Conservation (phyloP, 2,797 vertebrate species). For the Pangasius krempfi region DNA sequence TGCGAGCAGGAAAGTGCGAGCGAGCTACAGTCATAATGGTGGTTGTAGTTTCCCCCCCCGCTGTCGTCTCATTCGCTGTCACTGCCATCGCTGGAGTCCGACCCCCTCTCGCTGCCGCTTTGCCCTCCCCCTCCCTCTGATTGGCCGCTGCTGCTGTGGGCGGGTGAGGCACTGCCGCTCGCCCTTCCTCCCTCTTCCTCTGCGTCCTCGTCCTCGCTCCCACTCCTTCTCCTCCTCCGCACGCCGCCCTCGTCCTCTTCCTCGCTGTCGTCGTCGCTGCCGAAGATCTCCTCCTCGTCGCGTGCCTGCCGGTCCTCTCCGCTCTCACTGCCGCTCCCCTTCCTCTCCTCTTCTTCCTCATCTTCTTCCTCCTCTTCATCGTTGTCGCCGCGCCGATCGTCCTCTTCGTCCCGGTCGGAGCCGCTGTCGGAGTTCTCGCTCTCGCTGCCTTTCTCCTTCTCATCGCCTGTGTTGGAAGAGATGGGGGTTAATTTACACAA, state of each 20-base stretch:
- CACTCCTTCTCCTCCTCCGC: constrained; percentile 63
- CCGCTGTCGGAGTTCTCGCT: constrained; percentile 84
- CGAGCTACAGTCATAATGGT: neutral
- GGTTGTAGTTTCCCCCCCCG: neutral
- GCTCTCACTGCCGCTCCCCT: constrained; percentile 74
- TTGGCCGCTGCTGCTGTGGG: constrained; percentile 82
- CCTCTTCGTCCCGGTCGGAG: constrained; percentile 79
- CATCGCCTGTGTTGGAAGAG: constrained; percentile 61
- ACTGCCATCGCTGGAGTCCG: constrained; percentile 85
- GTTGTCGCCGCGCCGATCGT: constrained; percentile 62
- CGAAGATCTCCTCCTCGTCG: constrained; percentile 90
- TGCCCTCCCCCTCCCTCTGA: constrained; percentile 80
- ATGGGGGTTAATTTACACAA: neutral
- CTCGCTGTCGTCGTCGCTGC: constrained; percentile 85
- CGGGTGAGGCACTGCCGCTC: constrained; percentile 80
- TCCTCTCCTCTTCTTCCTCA: constrained; percentile 49
- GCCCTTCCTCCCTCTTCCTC: constrained; percentile 65
- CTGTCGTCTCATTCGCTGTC: constrained; percentile 79
- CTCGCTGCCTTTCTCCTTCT: constrained; percentile 75
- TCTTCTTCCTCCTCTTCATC: constrained; percentile 65
- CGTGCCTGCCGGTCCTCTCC: constrained; percentile 80
- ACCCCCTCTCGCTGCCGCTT: constrained; percentile 80
- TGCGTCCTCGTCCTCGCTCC: constrained; percentile 66
- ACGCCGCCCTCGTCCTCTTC: constrained; percentile 69
- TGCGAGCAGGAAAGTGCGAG: neutral